These are phyloP conservation scores for Caenorhabditis sulstoni DNA, from an alignment of 2,888 invertebrate species.

Conservation along the genomic window DNA sequence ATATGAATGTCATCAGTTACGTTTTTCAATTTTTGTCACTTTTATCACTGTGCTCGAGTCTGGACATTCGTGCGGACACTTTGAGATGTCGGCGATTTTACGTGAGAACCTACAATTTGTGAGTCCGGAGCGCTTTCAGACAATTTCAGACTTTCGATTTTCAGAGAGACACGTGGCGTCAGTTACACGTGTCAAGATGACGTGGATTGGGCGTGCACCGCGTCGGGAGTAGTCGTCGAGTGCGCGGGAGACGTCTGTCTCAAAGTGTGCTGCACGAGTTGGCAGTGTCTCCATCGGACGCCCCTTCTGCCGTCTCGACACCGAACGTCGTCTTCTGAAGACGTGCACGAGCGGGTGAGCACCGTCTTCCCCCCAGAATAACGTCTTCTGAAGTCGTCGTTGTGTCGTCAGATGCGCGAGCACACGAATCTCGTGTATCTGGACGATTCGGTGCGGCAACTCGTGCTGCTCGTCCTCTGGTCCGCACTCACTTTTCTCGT, in stretches of 20 bases:
- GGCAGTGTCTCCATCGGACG: background rate
- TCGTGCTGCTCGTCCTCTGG: no score
- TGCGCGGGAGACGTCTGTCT: constrained; percentile 9
- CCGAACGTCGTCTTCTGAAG: background rate
- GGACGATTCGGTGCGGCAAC: background rate
- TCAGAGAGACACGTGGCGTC: background rate
- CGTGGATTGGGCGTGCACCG: background rate
- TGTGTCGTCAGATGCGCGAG: no score
- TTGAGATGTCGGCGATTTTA: constrained; percentile 14
- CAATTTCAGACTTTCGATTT: constrained; percentile 5
- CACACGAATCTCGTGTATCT: background rate
- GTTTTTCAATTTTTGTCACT: no score
- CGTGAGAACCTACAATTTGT: constrained; percentile 30
- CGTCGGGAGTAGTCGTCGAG: no score
- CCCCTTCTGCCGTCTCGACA: background rate
- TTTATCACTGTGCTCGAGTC: no score
- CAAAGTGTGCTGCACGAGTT: constrained; percentile 24
- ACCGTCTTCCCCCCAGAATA: no score
- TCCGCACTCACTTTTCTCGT: background rate
- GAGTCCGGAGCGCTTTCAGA: background rate
- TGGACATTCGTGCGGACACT: background rate
- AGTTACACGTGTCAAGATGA: constrained; percentile 18
- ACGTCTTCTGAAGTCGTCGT: no score
- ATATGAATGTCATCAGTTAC: no score
- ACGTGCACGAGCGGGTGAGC: background rate